Base-by-base conservation (phyloP, 2,888 invertebrate genomes). In the Melanchra persicariae region DNA sequence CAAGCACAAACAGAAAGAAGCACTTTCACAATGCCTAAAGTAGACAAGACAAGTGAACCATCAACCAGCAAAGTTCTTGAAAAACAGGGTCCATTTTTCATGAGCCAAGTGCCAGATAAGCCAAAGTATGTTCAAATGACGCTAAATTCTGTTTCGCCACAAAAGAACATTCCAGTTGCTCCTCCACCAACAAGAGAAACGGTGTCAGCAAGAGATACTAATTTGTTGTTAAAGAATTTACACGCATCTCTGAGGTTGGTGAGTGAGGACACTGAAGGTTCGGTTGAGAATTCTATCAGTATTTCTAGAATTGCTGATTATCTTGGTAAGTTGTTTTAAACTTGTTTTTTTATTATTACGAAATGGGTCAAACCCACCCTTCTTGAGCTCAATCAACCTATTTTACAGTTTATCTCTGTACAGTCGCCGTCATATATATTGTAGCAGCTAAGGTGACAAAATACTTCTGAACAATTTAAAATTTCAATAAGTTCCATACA, bases 241-340 rank as follows among this genome's bases (percentile, higher is more conserved):
- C 90, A 91, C 3, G 86, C 92, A 0, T 91, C 92, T 1, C 71
- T 93, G 34, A 86, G 87, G 57, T 61, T 90, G 45, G 84, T 85
- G 2, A 79, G 84, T 2, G 93, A 94, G 17, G 94, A 95, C 30
- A 92, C 92, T 12, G 93, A 92, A 60, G 89, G 87, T 8, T 91
- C 93, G 0, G 88, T 86, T 1, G 94, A 95, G 45, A 91, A 92
- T 84, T 95, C 95, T 2, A 81, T 95, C 30, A 95, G 94, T 75
- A 89, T 95, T 75, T 95, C 95, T 0, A 94, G 91, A 81, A 95
- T 96, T 84, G 93, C 93, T 47, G 94, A 94, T 81, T 93, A 91
- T 85, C 87, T 96, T 55, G 93, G 95, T 95, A 86, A 89, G 91
- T n/a, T 47, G 2, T 47, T 47, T 45, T 3, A 45, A 17, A 45